Evolutionary conservation across 2,797 vertebrate species (phyloP).

Genomic region (Clarias platycephalus): DNA sequence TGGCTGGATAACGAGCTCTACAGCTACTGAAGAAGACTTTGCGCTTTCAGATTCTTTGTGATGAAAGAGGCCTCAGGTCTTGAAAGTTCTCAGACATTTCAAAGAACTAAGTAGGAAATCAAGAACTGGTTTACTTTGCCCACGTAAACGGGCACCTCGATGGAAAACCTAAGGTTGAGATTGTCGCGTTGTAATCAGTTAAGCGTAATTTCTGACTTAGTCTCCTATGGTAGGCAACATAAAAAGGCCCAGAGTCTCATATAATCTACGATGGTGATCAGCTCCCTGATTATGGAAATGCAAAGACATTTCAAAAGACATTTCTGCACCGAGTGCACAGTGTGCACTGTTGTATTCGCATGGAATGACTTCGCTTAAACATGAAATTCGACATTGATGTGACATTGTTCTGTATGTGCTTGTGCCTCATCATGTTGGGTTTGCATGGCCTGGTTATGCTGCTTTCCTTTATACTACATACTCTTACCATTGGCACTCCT

Average conservation of each 20-base stretch:
- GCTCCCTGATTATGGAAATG: neutral
- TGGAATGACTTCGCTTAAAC: neutral
- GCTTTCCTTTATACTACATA: constrained; percentile 33
- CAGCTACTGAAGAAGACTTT: constrained; percentile 28
- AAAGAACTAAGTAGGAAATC: neutral
- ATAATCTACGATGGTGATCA: neutral
- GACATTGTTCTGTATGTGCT: constrained; percentile 17
- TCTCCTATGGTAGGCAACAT: constrained; percentile 17
- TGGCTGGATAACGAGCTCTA: constrained; percentile 73
- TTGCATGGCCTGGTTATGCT: constrained; percentile 71
- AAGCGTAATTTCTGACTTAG: neutral
- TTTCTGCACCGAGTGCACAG: neutral
- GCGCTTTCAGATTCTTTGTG: neutral
- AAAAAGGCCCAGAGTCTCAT: neutral
- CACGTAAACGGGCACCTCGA: neutral
- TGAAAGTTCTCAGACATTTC: neutral
- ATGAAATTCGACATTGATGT: neutral
- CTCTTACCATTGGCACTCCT: constrained; percentile 31
- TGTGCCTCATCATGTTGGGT: constrained; percentile 35
- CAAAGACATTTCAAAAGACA: neutral
- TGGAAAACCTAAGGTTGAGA: neutral
- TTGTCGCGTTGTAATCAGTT: neutral
- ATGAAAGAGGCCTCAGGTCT: neutral
- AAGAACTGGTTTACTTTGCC: neutral
- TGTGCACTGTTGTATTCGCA: neutral